Percentiles rank a stretch among this genome's conserved stretches.
phyloP scores from a whole-genome alignment of 2,113 vertebrate genomes.

The Phrynocephalus versicolor region DNA sequence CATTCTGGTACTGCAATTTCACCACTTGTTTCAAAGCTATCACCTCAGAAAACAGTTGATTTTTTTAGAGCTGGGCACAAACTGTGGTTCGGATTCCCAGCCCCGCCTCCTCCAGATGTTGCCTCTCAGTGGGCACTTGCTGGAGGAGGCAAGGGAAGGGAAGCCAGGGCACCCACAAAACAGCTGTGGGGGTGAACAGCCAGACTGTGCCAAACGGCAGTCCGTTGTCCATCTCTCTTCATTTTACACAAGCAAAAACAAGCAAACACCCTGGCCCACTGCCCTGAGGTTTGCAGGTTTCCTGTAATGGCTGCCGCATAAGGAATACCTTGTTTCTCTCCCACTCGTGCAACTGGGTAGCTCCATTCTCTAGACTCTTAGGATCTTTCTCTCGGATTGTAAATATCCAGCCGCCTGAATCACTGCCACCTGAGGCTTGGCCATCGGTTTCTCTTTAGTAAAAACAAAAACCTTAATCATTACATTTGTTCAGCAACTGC shows the following conservation, averaged over 20 bases:
- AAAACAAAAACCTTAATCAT: neutral
- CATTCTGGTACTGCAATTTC: neutral
- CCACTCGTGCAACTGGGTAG: conserved; percentile 75
- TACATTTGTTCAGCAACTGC: neutral
- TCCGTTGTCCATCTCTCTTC: neutral
- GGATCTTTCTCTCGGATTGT: conserved; percentile 89
- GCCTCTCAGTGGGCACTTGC: no score
- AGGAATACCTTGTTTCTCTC: conserved; percentile 76
- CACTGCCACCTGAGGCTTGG: conserved; percentile 84
- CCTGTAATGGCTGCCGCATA: neutral
- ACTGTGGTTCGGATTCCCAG: no score
- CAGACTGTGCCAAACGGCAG: neutral
- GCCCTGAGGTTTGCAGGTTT: neutral
- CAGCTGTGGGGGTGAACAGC: no score
- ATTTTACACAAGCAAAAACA: neutral
- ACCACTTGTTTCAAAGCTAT: neutral
- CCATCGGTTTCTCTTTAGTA: conserved; percentile 83
- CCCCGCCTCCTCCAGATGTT: no score
- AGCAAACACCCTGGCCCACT: neutral
- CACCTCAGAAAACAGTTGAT: no score
- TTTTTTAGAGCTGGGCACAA: no score
- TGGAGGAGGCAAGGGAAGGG: no score
- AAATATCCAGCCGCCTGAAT: conserved; percentile 87
- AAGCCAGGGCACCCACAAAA: no score
- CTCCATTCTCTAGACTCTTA: conserved; percentile 83